phyloP scores from a whole-genome alignment of 2,797 vertebrate genomes.

The Danio choprae region DNA sequence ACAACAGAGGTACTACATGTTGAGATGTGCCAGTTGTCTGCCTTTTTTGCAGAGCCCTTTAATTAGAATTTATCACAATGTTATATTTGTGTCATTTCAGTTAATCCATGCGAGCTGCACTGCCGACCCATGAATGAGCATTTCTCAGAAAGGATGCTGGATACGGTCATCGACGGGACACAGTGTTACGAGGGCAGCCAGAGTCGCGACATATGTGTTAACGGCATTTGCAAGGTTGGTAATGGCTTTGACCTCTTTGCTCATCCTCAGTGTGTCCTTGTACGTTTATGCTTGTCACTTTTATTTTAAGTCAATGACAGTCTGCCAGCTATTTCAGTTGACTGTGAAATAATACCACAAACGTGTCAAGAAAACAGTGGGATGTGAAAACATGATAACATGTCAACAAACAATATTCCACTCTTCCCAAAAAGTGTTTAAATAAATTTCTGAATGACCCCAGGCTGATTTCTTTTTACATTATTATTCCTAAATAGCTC shows the following conservation, averaged over 20 bases:
- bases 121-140: slow-evolving; percentile 86
- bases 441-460: neutral
- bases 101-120: slow-evolving; percentile 92
- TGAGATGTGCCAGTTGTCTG: neutral
- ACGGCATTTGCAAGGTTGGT: slow-evolving; percentile 94
- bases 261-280: neutral
- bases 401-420: neutral
- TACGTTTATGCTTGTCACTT: slow-evolving; percentile 15
- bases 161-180: slow-evolving; percentile 89
- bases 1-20: slow-evolving; percentile 66
- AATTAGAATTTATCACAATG: neutral
- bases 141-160: slow-evolving; percentile 90
- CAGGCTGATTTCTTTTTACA: neutral
- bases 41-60: neutral
- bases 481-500: neutral
- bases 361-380: neutral
- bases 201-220: slow-evolving; percentile 90
- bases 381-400: slow-evolving; percentile 1
- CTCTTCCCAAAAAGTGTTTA: neutral
- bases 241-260: slow-evolving; percentile 16
- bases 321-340: neutral
- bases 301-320: neutral
- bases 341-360: neutral
- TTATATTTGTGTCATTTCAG: slow-evolving; percentile 69
- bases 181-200: slow-evolving; percentile 83